phyloP scores from a whole-genome alignment of 1,140 invertebrate species.

The Brachionus sp. region DNA sequence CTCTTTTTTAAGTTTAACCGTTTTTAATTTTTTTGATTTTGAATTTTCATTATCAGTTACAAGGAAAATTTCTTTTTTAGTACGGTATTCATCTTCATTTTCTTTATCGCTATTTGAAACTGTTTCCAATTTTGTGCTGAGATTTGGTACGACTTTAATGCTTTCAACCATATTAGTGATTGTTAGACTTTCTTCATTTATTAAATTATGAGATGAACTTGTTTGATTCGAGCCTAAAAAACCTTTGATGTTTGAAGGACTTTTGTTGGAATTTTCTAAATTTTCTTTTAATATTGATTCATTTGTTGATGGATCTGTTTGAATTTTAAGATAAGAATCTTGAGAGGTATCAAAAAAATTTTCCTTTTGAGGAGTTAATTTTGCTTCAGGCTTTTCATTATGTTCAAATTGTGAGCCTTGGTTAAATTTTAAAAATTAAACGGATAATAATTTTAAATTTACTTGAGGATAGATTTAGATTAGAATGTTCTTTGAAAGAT shows the following conservation, averaged over 20 bases:
- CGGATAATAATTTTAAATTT: no score
- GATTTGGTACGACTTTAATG: not conserved
- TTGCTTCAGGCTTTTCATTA: not conserved
- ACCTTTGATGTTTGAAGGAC: not conserved
- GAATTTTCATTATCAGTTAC: not conserved
- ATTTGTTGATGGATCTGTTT: not conserved
- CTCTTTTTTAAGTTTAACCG: not conserved
- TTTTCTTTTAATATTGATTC: not conserved
- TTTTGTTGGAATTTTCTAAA: not conserved
- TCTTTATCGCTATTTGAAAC: slow-evolving; percentile 30
- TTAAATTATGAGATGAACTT: not conserved
- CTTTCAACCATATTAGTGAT: slow-evolving; percentile 15
- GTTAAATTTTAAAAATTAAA: not conserved
- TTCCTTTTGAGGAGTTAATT: slow-evolving; percentile 13
- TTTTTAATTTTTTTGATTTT: not conserved
- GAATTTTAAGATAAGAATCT: not conserved
- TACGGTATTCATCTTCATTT: not conserved
- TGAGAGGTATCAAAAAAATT: not conserved
- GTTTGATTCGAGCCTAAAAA: not conserved
- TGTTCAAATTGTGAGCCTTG: not conserved
- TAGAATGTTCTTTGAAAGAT: no score
- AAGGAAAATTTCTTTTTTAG: no score
- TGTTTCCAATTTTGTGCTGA: not conserved
- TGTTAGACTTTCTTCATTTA: not conserved
- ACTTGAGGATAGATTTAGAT: no score